phyloP scores from a whole-genome alignment of 1,140 invertebrate genomes.

The Microvelia longipes region DNA sequence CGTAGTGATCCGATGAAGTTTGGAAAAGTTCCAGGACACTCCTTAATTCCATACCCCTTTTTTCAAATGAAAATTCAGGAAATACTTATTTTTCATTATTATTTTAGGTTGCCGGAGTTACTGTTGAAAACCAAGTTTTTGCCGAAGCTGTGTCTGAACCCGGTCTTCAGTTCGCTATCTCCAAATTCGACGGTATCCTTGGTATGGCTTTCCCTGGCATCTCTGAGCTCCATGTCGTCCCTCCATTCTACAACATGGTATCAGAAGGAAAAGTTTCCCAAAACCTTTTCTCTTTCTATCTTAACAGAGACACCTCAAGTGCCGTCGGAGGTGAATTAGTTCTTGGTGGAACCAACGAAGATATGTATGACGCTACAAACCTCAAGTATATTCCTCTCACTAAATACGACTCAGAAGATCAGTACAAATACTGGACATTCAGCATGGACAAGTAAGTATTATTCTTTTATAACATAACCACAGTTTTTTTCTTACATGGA shows the following conservation, averaged over 20 bases:
- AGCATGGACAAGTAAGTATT: constrained; percentile 20
- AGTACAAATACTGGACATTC: constrained; percentile 28
- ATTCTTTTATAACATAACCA: not conserved
- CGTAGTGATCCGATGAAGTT: too few relatives aligned
- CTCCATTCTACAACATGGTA: constrained; percentile 47
- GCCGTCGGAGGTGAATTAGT: constrained; percentile 15
- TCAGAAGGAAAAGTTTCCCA: constrained; percentile 35
- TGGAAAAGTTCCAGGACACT: too few relatives aligned
- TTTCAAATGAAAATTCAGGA: too few relatives aligned
- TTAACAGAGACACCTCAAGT: constrained; percentile 28
- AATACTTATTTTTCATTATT: too few relatives aligned
- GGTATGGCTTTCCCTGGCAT: constrained; percentile 43
- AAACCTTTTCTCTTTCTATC: constrained; percentile 48
- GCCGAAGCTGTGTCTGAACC: constrained; percentile 45
- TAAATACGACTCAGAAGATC: constrained; percentile 15
- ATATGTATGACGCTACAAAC: constrained; percentile 13
- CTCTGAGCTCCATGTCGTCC: constrained; percentile 38
- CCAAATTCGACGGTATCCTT: constrained; percentile 48
- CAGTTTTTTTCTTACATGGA: too few relatives aligned
- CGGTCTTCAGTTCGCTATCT: constrained; percentile 35
- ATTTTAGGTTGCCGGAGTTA: constrained; percentile 31
- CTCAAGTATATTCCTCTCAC: constrained; percentile 28
- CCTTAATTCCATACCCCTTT: too few relatives aligned
- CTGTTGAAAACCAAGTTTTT: constrained; percentile 41
- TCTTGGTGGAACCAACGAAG: constrained; percentile 13